Percentiles rank a stretch among this genome's conserved stretches.
Conservation (phyloP, 2,888 invertebrate genomes). For the Cheilosia scutellata region DNA sequence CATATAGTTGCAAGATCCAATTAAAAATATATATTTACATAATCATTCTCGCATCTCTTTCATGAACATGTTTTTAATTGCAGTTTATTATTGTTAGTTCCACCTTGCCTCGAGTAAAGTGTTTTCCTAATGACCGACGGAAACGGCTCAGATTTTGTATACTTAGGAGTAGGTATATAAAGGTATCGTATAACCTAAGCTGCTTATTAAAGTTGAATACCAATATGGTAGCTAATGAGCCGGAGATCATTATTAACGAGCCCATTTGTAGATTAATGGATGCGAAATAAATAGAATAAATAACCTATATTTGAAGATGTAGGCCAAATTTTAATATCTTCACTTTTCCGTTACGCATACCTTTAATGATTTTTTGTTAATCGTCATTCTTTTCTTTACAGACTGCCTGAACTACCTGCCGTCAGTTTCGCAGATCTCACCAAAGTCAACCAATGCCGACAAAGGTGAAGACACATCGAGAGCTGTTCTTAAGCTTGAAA, state of each 20-base stretch:
- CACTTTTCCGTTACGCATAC: background rate
- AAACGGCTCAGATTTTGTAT: background rate
- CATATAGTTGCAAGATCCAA: constrained; percentile 15
- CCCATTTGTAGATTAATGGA: constrained; percentile 19
- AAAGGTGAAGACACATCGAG: constrained; percentile 78
- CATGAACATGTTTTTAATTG: constrained; percentile 32
- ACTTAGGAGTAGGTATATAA: background rate
- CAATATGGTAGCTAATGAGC: constrained; percentile 7
- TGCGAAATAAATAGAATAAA: too few relatives aligned
- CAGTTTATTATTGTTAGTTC: constrained; percentile 9
- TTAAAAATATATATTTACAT: constrained; percentile 35
- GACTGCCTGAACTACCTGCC: constrained; percentile 65
- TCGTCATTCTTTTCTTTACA: constrained; percentile 23
- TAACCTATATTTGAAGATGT: constrained; percentile 3
- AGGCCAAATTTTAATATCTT: background rate
- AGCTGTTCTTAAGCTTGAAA: constrained; percentile 78
- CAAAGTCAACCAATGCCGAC: constrained; percentile 85
- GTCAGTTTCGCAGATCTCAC: constrained; percentile 89
- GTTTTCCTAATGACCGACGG: constrained; percentile 7
- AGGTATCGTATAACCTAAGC: background rate
- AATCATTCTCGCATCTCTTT: constrained; percentile 4
- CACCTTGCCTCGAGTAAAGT: background rate
- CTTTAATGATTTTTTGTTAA: background rate
- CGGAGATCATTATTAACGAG: background rate
- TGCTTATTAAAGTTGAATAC: constrained; percentile 7